Percentiles rank a stretch among this genome's conserved stretches.
Conservation (phyloP, 2,888 invertebrate genomes). For the Mamestra brassicae region DNA sequence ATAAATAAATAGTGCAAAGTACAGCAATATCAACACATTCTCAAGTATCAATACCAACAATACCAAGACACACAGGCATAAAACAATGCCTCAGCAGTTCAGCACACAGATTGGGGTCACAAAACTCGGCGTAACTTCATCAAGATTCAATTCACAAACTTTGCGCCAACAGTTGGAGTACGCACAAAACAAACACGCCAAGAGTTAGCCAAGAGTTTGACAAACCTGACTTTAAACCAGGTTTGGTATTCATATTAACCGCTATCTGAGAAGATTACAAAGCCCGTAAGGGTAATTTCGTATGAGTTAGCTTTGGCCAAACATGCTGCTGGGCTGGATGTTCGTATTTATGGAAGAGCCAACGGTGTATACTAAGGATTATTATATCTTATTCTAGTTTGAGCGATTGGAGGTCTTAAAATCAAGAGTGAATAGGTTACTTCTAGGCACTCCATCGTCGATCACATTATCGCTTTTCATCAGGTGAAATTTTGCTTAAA, state of each 20-base stretch:
- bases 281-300: slow-evolving; percentile 78
- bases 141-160: slow-evolving; percentile 72
- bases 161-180: slow-evolving; percentile 64
- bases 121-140: slow-evolving; percentile 70
- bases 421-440: no score
- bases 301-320: slow-evolving; percentile 78
- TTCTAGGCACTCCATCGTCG: no score
- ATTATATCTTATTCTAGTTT: no score
- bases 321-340: slow-evolving; percentile 56
- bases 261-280: slow-evolving; percentile 79
- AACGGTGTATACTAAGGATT: no score
- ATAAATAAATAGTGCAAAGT: neutral
- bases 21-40: slow-evolving; percentile 21
- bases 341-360: slow-evolving; percentile 66
- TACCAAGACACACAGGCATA: slow-evolving; percentile 22
- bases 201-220: slow-evolving; percentile 73
- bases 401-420: no score
- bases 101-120: slow-evolving; percentile 67
- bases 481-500: neutral
- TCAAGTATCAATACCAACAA: slow-evolving; percentile 12
- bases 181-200: slow-evolving; percentile 71
- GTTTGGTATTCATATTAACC: slow-evolving; percentile 78
- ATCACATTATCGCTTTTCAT: no score
- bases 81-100: slow-evolving; percentile 62
- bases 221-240: slow-evolving; percentile 75